Evolutionary conservation across 2,113 vertebrate species (phyloP).

Genomic region (Muscicapa adusta): DNA sequence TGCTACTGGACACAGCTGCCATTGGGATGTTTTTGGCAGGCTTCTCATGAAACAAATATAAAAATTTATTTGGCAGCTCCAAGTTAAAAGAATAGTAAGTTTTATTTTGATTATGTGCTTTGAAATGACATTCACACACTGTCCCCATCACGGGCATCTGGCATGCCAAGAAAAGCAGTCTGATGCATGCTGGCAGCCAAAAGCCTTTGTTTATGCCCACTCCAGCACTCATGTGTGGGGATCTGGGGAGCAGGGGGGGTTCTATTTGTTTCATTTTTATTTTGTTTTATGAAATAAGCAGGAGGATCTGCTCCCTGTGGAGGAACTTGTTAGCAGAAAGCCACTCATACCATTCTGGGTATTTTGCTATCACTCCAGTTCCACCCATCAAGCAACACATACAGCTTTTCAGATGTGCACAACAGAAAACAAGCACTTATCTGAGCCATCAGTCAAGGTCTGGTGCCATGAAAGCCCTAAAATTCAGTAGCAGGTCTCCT

Average conservation of each 20-base stretch:
- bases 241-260: not conserved
- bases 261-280: not conserved
- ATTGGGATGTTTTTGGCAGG: not conserved
- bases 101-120: not conserved
- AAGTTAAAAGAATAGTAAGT: not conserved
- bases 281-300: not conserved
- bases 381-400: not conserved
- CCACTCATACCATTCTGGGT: not conserved
- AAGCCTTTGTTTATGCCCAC: not conserved
- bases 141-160: not conserved
- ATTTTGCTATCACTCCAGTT: not conserved
- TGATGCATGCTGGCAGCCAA: not conserved
- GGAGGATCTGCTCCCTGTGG: not conserved
- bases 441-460: not conserved
- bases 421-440: fast-evolving
- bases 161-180: not conserved
- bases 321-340: not conserved
- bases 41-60: not conserved
- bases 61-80: not conserved
- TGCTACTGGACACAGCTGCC: not conserved
- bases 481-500: not conserved
- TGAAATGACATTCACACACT: constrained; percentile 14
- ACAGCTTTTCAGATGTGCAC: not conserved
- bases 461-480: not conserved
- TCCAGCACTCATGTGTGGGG: fast-evolving